Evolutionary conservation across 2,888 invertebrate genomes (phyloP), one percentile per base, ranked within the genome.

Genomic region (Coelopa pilipes): DNA sequence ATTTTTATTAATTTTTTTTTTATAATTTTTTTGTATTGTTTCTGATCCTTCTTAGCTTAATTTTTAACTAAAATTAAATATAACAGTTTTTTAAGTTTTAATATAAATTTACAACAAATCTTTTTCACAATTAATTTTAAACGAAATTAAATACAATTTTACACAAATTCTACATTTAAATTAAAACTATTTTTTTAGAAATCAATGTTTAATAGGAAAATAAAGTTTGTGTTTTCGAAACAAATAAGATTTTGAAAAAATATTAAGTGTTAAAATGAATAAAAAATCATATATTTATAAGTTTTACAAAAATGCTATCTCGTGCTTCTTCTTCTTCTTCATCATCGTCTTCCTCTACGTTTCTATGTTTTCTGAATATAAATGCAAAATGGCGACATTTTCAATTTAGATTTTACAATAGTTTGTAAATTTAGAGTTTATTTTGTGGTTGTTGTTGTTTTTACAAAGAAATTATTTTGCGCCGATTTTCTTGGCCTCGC

Each of bases 301-400:
- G 15, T 24, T 15, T 24, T 24, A 62, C 15, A 7, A 49, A 46
- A 46, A 63, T 65, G 45, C 15, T 65, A 63, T 46, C 5, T 4
- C 19, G n/a, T 49, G 19, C 12, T 15, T 34, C 13, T 19, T 17
- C 53, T 53, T 53, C n/a, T 53, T 53, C 13, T n/a, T 53, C n/a
- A 7, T 53, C 10, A 53, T 49, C 13, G 49, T 11, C n/a, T 53
- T 62, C 34, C 15, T 62, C 24, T 62, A 73, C 70, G 75, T 78
- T 75, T 57, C 55, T 70, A 67, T 57, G 45, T 77, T 80, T 80
- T 80, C 80, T 76, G 78, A 12, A 49, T 63, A 75, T 81, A 84
- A 84, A 84, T 84, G 85, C 86, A 86, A 86, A 86, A 86, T 86
- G 86, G 86, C 86, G 86, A 86, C 86, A 85, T 84, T 80, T 81